phyloP scores from a whole-genome alignment of 2,797 vertebrate species.

The Adrianichthys oophorus region DNA sequence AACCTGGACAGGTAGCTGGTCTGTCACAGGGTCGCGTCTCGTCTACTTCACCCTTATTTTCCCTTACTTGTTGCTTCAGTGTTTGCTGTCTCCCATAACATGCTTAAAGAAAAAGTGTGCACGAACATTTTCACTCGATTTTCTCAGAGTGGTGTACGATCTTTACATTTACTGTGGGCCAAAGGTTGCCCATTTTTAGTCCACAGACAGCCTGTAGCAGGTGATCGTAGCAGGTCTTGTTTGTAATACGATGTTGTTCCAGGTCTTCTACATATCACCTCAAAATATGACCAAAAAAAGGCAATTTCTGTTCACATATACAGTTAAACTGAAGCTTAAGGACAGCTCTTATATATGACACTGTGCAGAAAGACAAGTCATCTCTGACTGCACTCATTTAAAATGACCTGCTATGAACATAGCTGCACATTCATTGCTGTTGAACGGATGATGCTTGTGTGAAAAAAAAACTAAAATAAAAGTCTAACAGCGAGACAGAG shows the following conservation, averaged over 20 bases:
- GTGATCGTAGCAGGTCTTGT: too few species aligned
- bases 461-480: conserved; percentile 13
- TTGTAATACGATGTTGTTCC: background rate
- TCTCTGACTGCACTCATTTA: background rate
- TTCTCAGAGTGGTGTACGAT: too few species aligned
- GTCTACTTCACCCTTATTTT: too few species aligned
- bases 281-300: background rate
- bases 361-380: background rate
- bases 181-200: too few species aligned
- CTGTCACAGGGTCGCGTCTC: too few species aligned
- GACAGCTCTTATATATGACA: background rate
- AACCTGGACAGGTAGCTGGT: too few species aligned
- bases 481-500: conserved; percentile 17
- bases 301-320: background rate
- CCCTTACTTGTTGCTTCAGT: too few species aligned
- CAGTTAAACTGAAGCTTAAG: background rate
- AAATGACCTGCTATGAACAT: background rate
- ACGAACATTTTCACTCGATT: too few species aligned
- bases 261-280: background rate
- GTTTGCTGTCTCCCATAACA: too few species aligned
- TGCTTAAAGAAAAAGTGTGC: too few species aligned
- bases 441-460: conserved; percentile 14
- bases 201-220: too few species aligned
- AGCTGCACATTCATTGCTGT: background rate
- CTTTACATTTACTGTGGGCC: too few species aligned